Percentiles rank a stretch among this genome's conserved stretches.
Evolutionary conservation across 2,113 vertebrate genomes (phyloP).

Genomic region (Apodemus sylvaticus): DNA sequence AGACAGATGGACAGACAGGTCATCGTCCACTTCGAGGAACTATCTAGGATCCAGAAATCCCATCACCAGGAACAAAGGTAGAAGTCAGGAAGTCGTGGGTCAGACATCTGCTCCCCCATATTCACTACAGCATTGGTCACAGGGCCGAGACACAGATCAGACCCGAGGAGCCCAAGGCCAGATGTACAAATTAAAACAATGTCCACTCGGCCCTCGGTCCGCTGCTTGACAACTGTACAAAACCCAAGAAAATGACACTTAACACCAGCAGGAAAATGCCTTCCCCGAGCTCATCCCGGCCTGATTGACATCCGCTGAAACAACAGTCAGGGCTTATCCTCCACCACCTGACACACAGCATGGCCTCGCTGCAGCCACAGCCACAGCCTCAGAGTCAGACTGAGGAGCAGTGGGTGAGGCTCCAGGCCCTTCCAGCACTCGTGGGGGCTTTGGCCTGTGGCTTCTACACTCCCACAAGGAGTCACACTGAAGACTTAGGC

Average conservation of each 20-base stretch:
- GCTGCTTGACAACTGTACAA: background rate
- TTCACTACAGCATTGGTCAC: background rate
- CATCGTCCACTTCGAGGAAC: background rate
- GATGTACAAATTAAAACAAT: background rate
- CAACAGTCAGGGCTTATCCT: background rate
- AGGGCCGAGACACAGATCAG: background rate
- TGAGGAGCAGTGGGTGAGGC: accelerated
- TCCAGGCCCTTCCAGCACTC: accelerated
- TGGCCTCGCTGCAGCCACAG: background rate
- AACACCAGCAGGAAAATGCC: background rate
- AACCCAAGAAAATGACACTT: background rate
- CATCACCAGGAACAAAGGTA: background rate
- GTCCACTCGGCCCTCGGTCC: background rate
- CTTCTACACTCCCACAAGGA: background rate
- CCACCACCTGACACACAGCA: background rate
- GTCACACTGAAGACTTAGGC: background rate
- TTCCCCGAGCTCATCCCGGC: background rate
- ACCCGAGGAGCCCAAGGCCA: background rate
- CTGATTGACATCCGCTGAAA: too few species aligned
- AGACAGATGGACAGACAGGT: background rate
- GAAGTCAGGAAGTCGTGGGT: too few species aligned
- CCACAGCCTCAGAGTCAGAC: background rate
- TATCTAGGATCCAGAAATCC: background rate
- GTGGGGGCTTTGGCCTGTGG: background rate
- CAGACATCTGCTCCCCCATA: too few species aligned